Percentiles rank a stretch among this genome's conserved stretches.
phyloP scores from a whole-genome alignment of 35 echinoderm and acorn worm genomes.

The Holothuria glaberrima region DNA sequence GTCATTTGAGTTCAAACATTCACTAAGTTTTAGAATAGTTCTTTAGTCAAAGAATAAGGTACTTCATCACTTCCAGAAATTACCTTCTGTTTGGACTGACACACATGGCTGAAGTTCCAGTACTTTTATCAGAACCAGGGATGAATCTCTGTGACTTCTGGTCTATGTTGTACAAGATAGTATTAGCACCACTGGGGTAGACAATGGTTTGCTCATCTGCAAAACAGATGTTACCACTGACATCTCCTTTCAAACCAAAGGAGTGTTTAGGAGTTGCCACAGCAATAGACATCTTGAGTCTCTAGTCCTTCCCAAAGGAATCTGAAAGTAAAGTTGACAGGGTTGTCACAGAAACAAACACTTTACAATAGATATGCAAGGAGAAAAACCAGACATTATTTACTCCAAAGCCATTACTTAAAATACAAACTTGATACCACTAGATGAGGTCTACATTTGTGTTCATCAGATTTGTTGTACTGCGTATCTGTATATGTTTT shows the following conservation, averaged over 20 bases:
- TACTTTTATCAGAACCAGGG: slow-evolving; percentile 93
- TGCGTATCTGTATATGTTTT: too few relatives aligned
- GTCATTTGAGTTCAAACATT: too few relatives aligned
- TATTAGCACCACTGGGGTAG: slow-evolving; percentile 94
- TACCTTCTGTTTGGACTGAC: slow-evolving; percentile 95
- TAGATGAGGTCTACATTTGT: too few relatives aligned
- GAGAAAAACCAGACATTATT: too few relatives aligned
- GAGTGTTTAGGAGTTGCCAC: slow-evolving; percentile 83
- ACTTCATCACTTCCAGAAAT: too few relatives aligned
- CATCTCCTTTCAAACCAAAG: slow-evolving; percentile 97
- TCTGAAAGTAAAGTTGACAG: slow-evolving; percentile 8
- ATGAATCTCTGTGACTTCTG: slow-evolving; percentile 99
- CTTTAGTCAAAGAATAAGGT: too few relatives aligned
- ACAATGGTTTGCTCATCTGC: slow-evolving; percentile 99
- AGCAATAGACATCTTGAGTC: slow-evolving; percentile 89
- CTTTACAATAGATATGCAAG: too few relatives aligned
- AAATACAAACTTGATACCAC: too few relatives aligned
- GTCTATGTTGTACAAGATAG: slow-evolving; percentile 97
- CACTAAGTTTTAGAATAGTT: too few relatives aligned
- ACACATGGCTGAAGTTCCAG: slow-evolving; percentile 93
- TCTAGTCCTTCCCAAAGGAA: background rate
- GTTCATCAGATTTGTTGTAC: too few relatives aligned
- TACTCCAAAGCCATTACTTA: too few relatives aligned
- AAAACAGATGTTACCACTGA: slow-evolving; percentile 92
- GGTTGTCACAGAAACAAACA: too few relatives aligned